A percentile compares a stretch with the other conserved stretches of the same genome.
Evolutionary conservation across 2,113 vertebrate species (phyloP).

Genomic region (Phrynosoma blainvillii): DNA sequence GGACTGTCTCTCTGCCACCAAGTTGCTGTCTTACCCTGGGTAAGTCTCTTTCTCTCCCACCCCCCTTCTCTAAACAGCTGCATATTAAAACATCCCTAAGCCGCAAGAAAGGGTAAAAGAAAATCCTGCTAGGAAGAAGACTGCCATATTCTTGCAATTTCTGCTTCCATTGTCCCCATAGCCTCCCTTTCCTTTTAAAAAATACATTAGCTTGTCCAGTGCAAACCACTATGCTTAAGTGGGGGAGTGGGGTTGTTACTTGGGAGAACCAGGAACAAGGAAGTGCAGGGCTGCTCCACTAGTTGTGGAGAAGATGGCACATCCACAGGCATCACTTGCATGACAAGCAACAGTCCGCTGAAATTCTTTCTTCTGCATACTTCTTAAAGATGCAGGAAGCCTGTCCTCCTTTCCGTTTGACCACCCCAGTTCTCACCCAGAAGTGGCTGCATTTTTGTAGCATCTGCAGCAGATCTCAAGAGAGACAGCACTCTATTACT

Average conservation of each 20-base stretch:
- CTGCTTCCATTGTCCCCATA: neutral
- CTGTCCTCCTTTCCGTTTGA: too few species aligned
- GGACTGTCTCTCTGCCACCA: neutral
- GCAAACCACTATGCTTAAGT: neutral
- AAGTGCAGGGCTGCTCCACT: too few species aligned
- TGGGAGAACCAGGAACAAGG: too few species aligned
- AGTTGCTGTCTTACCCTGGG: neutral
- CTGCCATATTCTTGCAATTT: neutral
- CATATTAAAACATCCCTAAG: neutral
- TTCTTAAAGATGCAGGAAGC: too few species aligned
- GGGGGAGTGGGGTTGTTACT: too few species aligned
- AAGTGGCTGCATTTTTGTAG: neutral
- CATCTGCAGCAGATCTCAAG: neutral
- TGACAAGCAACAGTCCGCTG: too few species aligned
- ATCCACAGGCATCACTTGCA: too few species aligned
- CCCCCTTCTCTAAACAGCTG: slow-evolving; percentile 28
- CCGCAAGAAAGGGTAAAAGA: neutral
- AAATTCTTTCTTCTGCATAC: too few species aligned
- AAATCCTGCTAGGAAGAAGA: neutral
- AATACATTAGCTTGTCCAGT: neutral
- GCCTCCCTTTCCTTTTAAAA: neutral
- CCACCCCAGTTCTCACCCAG: neutral
- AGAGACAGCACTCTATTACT: neutral
- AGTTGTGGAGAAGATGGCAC: too few species aligned
- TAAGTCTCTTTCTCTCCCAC: neutral